These are phyloP conservation scores for Psophia crepitans DNA, from an alignment of 2,113 vertebrate species.

Conservation along the genomic window DNA sequence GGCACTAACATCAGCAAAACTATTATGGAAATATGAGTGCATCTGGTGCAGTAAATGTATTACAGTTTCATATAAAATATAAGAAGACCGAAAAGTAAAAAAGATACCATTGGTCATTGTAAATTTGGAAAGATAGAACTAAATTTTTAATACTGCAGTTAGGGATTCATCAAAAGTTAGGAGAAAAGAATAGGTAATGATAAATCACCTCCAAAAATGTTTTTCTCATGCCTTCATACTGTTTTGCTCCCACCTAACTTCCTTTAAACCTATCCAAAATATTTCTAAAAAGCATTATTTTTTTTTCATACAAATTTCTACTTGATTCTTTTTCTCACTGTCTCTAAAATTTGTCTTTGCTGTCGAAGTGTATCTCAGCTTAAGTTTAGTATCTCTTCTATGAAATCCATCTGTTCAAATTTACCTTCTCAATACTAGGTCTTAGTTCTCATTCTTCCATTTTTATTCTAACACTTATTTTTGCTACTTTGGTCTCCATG, in stretches of 20 bases:
- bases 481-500: background rate
- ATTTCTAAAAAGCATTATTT: background rate
- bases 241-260: too few species aligned
- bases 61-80: background rate
- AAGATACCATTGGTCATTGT: background rate
- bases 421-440: background rate
- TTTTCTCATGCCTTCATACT: too few species aligned
- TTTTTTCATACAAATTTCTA: background rate
- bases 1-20: background rate
- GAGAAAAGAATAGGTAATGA: background rate
- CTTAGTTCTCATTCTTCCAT: background rate
- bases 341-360: background rate
- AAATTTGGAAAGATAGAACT: background rate
- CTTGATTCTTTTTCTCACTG: background rate
- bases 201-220: background rate
- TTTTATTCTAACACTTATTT: background rate
- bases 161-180: background rate
- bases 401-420: background rate
- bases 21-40: background rate
- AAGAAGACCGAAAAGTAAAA: background rate
- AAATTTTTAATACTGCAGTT: background rate
- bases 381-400: background rate
- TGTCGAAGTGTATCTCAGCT: background rate
- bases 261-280: too few species aligned
- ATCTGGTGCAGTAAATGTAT: background rate